Evolutionary conservation across 2,113 vertebrate genomes (phyloP).

Genomic region (Pagrus major): DNA sequence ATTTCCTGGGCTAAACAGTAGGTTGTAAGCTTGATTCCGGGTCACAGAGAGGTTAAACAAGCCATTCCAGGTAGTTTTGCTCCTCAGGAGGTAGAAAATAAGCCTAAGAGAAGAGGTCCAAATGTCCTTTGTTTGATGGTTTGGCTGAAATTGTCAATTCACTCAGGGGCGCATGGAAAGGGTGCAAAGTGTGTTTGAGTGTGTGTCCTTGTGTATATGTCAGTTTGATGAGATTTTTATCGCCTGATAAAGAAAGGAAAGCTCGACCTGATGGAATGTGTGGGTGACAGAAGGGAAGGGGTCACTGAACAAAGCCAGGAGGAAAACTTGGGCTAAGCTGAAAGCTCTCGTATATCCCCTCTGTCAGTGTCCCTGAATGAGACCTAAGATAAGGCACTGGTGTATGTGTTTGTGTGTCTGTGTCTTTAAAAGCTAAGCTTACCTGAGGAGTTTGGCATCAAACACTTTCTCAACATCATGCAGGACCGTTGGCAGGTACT

Average conservation of each 20-base stretch:
- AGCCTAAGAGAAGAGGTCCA: slow-evolving; percentile 18
- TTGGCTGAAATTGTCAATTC: slow-evolving; percentile 52
- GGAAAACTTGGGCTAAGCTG: slow-evolving; percentile 16
- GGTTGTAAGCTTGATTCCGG: slow-evolving; percentile 28
- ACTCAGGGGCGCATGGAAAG: slow-evolving; percentile 14
- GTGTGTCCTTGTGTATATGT: slow-evolving; percentile 52
- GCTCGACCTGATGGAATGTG: slow-evolving; percentile 22
- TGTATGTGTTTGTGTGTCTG: slow-evolving; percentile 17
- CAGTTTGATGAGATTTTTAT: slow-evolving; percentile 67
- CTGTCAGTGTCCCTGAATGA: slow-evolving; percentile 32
- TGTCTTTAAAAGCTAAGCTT: slow-evolving; percentile 39
- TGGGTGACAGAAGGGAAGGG: slow-evolving; percentile 32
- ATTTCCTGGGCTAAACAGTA: slow-evolving; percentile 18
- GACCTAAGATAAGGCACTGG: slow-evolving; percentile 31
- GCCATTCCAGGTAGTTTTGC: slow-evolving; percentile 15
- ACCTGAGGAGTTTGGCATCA: slow-evolving; percentile 96
- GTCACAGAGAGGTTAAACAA: slow-evolving; percentile 62
- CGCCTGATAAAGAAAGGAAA: slow-evolving; percentile 43
- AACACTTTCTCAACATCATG: slow-evolving; percentile 97
- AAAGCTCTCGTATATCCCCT: slow-evolving; percentile 39
- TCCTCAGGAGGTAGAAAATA: slow-evolving; percentile 21
- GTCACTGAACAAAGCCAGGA: slow-evolving; percentile 51
- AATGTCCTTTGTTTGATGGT: slow-evolving; percentile 52
- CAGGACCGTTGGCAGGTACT: slow-evolving; percentile 95
- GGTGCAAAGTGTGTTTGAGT: slow-evolving; percentile 28